Conservation (phyloP, 2,113 vertebrate species). For the Pachyramphus minor region DNA sequence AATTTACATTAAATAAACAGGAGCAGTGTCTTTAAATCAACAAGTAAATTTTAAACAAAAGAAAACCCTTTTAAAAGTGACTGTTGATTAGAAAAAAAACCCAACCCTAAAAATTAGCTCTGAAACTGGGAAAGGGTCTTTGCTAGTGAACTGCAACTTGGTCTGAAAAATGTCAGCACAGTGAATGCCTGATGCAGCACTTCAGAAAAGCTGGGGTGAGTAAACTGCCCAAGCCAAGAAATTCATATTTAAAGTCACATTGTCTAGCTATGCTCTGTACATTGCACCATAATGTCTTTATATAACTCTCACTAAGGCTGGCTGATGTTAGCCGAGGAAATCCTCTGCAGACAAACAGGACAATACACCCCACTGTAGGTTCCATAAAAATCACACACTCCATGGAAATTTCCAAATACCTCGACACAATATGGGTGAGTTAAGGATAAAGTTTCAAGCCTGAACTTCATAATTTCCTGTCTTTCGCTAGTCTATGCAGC, state of each 20-base stretch:
- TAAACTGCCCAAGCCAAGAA: neutral
- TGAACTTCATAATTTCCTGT: constrained; percentile 43
- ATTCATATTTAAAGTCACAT: neutral
- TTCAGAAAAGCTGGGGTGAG: neutral
- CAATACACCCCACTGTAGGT: neutral
- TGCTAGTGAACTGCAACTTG: neutral
- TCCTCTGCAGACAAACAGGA: neutral
- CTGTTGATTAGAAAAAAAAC: neutral
- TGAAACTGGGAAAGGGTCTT: neutral
- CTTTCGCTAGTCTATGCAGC: constrained; percentile 24
- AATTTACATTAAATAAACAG: neutral
- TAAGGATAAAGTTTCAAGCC: constrained; percentile 59
- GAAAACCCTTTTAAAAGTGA: neutral
- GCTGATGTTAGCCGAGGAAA: neutral
- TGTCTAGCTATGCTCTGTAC: neutral
- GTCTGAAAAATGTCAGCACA: neutral
- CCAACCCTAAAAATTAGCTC: neutral
- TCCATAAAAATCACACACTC: neutral
- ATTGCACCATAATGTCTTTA: neutral
- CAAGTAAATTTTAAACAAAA: neutral
- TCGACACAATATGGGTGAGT: neutral
- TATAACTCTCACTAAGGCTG: neutral
- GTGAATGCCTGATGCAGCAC: neutral
- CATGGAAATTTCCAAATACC: constrained; percentile 10
- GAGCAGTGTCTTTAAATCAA: neutral